A percentile compares a stretch with the other conserved stretches of the same genome.
These are phyloP conservation scores for Ischnura elegans DNA, from an alignment of 2,888 invertebrate species.

Conservation along the genomic window DNA sequence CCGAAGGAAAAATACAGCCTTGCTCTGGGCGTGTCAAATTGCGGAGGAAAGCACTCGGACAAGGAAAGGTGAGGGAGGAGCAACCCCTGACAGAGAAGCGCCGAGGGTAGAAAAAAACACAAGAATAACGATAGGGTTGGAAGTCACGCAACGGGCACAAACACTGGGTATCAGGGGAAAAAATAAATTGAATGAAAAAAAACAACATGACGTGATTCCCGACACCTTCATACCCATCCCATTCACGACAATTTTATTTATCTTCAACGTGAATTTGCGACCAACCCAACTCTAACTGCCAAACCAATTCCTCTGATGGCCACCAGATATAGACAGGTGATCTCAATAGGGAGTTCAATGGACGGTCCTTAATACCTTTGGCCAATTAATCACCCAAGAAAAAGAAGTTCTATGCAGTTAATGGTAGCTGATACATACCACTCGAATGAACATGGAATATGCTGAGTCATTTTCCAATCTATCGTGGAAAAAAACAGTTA, in stretches of 20 bases:
- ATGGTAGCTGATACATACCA: too few relatives aligned
- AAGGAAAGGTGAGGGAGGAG: background rate
- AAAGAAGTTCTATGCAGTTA: too few relatives aligned
- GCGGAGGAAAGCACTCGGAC: background rate
- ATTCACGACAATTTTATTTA: slow-evolving; percentile 17
- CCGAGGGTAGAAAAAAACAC: background rate
- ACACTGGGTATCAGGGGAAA: background rate
- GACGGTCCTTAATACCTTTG: too few relatives aligned
- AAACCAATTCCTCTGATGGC: background rate
- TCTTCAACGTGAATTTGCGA: background rate
- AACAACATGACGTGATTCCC: background rate
- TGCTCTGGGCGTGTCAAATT: background rate
- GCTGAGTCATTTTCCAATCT: too few relatives aligned
- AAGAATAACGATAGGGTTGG: slow-evolving; percentile 45
- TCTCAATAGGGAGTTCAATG: too few relatives aligned
- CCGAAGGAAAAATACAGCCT: background rate
- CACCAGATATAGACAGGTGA: too few relatives aligned
- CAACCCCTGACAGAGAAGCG: slow-evolving; percentile 24
- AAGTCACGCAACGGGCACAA: slow-evolving; percentile 44
- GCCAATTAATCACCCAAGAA: too few relatives aligned
- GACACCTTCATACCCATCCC: background rate
- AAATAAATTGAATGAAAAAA: slow-evolving; percentile 30
- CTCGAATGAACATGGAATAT: too few relatives aligned
- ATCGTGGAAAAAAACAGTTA: too few relatives aligned
- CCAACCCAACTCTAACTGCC: background rate